Evolutionary conservation across 2,797 vertebrate species (phyloP), one percentile per base, ranked within the genome.

Genomic region (Echiichthys vipera): DNA sequence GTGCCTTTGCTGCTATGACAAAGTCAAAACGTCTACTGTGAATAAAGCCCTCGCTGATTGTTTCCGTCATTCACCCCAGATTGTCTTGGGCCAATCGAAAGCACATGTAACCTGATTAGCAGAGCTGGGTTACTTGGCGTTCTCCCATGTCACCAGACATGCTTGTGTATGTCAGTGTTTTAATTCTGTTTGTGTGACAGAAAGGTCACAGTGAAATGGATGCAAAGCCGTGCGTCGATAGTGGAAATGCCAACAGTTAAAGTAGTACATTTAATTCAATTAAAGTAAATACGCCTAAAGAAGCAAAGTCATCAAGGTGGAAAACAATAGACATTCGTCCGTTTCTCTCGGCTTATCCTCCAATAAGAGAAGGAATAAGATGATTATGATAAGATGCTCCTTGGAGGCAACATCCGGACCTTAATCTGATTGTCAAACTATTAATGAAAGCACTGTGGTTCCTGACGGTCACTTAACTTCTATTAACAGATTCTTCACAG

Each of bases 101-200:
- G 65, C 53, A 51, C 49, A 77, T 40, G 61, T 78, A 86, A 77
- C 69, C 69, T 72, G 75, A 81, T 85, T 84, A 88, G 51, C 47
- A 45, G 37, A 77, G 42, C 50, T 29, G 12, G 27, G 63, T 74
- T 53, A 68, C 51, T 72, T 81, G 77, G 57, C 73, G 55, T 61
- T 32, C 10, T 58, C n/a, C 54, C 57, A 47, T 12, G 47, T 54
- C 55, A 55, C 70, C 30, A 49, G 46, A 34, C 65, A 20, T 42
- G 10, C 65, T 50, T 43, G 47, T 5, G 27, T 61, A 42, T 71
- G 62, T 71, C 47, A 20, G 18, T 24, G 47, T 57, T 53, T 50
- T 50, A 67, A 53, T 59, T 25, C 27, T 24, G 45, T 30, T 50
- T 14, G 0, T 42, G 25, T 43, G 64, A 39, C 20, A 11, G 32